These are phyloP conservation scores for Dolichallabes microphthalmus DNA, from an alignment of 2,113 vertebrate genomes.

Conservation along the genomic window DNA sequence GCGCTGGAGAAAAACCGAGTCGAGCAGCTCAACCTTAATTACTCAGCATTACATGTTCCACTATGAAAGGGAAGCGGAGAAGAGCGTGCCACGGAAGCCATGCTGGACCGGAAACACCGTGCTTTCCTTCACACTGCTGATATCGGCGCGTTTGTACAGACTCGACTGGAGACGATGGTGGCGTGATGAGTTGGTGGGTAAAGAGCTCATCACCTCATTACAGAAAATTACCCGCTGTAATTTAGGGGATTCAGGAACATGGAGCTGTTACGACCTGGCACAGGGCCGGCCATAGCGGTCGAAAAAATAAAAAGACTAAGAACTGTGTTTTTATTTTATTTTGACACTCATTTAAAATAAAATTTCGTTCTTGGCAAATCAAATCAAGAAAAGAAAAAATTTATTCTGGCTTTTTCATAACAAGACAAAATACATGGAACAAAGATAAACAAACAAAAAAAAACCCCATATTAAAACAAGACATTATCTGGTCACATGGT, in stretches of 20 bases:
- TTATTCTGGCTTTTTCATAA: slow-evolving; percentile 28
- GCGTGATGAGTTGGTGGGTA: background rate
- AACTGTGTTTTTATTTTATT: background rate
- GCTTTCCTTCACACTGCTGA: slow-evolving; percentile 3
- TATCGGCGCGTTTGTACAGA: background rate
- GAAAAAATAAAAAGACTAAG: background rate
- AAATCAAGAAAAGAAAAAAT: background rate
- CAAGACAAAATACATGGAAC: background rate
- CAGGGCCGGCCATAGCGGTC: background rate
- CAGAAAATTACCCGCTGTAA: slow-evolving; percentile 21
- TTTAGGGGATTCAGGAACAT: slow-evolving; percentile 15
- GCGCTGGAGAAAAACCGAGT: background rate
- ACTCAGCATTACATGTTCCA: slow-evolving; percentile 28
- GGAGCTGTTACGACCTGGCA: background rate
- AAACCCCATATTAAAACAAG: background rate
- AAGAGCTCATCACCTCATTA: slow-evolving; percentile 17
- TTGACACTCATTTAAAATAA: background rate
- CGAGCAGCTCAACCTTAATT: slow-evolving; percentile 8
- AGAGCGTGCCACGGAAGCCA: slow-evolving; percentile 1
- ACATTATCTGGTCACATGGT: background rate
- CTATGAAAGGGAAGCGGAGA: background rate
- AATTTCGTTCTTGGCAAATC: background rate
- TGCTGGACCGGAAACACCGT: background rate
- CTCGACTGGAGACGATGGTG: background rate
- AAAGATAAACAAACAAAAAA: background rate